Base-by-base conservation (phyloP, 2,888 invertebrate species). In the Pemphredon lugubris region DNA sequence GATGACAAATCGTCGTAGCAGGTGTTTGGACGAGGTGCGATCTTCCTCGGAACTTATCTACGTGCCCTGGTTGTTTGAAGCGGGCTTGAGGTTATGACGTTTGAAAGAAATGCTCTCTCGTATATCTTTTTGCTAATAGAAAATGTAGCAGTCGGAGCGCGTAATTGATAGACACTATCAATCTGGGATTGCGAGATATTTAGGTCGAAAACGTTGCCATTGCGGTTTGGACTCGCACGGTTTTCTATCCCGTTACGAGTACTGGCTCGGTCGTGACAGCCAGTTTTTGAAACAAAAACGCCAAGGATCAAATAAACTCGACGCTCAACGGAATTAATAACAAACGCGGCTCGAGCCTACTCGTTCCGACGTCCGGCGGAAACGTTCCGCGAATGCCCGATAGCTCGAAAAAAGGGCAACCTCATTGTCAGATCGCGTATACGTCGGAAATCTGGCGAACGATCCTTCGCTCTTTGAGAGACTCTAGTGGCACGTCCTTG, bases 1-100 rank as follows among this genome's bases (percentile, higher is more conserved):
- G 77, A 81, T 79, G 82, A 82, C 82, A 81, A 83, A 82, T 82
- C 64, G 83, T 79, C 67, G 83, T 79, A 81, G 77, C 82, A 81
- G 83, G 79, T 81, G 82, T 80, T 77, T 77, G 77, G 57, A 65
- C 69, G 68, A 70, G 77, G 66, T 63, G 68, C 75, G 78, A 79
- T 82, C 77, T 72, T 79, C 77, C 71, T 65, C 23, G 44, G 65
- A 71, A 78, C 72, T 78, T 80, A 80, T 78, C 72, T 75, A 71
- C 78, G 69, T 74, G 77, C 63, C 42, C 69, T 44, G 73, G 16
- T 63, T 77, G 54, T 65, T 65, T 37, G 65, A 58, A 71, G 64
- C 53, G 64, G 50, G 57, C 65, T 53, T 32, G 47, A 60, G 70
- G 18, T 74, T 59, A 71, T 65, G 78, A 70, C 71, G 67, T 75